A percentile compares a stretch with the other conserved stretches of the same genome.
These are phyloP conservation scores for Leptopilina boulardi DNA, from an alignment of 1,140 invertebrate species.

Conservation along the genomic window DNA sequence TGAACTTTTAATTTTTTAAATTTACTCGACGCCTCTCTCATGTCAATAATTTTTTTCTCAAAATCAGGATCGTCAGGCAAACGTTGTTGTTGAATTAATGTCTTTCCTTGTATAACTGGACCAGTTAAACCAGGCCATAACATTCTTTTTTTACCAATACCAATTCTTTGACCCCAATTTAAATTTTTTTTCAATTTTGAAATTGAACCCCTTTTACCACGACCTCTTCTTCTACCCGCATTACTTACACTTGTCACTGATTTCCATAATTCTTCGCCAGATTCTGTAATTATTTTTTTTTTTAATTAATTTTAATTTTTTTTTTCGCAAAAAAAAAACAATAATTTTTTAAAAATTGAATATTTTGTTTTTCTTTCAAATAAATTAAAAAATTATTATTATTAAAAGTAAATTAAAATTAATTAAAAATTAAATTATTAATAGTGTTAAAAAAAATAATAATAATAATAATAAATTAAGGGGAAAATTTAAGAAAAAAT, in stretches of 20 bases:
- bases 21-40: conserved; percentile 84
- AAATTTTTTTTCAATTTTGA: conserved; percentile 86
- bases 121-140: conserved; percentile 94
- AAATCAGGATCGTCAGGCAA: conserved; percentile 84
- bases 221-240: conserved; percentile 94
- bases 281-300: too few species aligned
- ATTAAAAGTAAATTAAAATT: too few species aligned
- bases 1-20: conserved; percentile 79
- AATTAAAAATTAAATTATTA: too few species aligned
- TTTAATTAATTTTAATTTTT: conserved; percentile 31
- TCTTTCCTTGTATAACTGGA: conserved; percentile 86
- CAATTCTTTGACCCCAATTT: conserved; percentile 93
- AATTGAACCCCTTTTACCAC: conserved; percentile 87
- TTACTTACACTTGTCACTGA: conserved; percentile 96
- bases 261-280: conserved; percentile 93
- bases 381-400: too few species aligned
- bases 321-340: background rate
- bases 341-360: background rate
- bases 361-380: too few species aligned
- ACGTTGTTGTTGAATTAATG: conserved; percentile 83
- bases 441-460: too few species aligned
- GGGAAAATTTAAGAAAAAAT: too few species aligned
- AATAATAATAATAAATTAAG: too few species aligned
- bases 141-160: conserved; percentile 89
- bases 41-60: conserved; percentile 82